Conservation (phyloP, 1,140 invertebrate genomes). For the Zaprionus ghesquierei region DNA sequence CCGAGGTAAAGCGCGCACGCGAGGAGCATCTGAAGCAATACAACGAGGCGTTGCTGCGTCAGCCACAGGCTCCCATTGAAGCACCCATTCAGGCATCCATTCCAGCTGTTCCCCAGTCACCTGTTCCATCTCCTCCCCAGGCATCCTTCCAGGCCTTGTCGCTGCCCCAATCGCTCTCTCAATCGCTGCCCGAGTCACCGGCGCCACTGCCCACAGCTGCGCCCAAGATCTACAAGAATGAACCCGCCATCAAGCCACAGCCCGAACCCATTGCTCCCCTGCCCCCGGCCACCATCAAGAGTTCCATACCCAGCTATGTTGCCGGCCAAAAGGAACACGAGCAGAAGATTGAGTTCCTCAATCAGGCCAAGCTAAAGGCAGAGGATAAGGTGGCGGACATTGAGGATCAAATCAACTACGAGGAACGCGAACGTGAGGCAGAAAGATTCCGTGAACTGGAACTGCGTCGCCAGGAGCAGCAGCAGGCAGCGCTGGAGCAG, state of each 20-base stretch:
- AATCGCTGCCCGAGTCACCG: neutral
- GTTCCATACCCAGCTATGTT: neutral
- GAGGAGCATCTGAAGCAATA: slow-evolving; percentile 69
- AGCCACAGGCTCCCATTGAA: slow-evolving; percentile 4
- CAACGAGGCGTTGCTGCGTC: slow-evolving; percentile 46
- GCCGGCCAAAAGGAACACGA: slow-evolving; percentile 34
- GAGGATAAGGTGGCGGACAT: slow-evolving; percentile 62
- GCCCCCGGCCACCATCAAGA: slow-evolving; percentile 10
- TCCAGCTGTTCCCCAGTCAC: neutral
- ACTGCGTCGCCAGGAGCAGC: slow-evolving; percentile 46
- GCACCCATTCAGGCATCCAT: neutral
- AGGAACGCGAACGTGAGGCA: slow-evolving; percentile 51
- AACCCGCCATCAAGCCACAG: neutral
- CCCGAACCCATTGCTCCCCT: neutral
- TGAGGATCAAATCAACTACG: slow-evolving; percentile 41
- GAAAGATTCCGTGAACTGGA: slow-evolving; percentile 52
- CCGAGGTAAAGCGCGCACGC: slow-evolving; percentile 63
- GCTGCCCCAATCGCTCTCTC: neutral
- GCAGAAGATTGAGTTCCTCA: slow-evolving; percentile 56
- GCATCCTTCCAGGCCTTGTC: neutral
- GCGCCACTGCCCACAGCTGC: slow-evolving; percentile 25
- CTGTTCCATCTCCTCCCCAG: too few relatives aligned
- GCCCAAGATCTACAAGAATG: slow-evolving; percentile 6
- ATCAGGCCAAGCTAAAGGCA: slow-evolving; percentile 45
- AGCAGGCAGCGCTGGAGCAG: slow-evolving; percentile 43